Conservation (phyloP, 2,113 vertebrate genomes). For the Nothocercus julius region DNA sequence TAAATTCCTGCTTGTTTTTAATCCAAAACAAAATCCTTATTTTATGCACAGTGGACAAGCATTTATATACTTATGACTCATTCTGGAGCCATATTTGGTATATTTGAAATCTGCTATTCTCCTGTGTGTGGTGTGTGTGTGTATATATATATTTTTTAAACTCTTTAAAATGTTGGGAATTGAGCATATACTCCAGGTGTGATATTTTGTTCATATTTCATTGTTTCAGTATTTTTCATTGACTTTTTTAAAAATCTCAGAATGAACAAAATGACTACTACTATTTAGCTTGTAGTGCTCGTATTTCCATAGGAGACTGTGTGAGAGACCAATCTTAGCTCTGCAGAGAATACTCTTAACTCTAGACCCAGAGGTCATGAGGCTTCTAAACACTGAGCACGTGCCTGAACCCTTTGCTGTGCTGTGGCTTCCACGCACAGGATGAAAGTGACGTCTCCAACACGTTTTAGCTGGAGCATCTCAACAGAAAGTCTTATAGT, state of each 20-base stretch:
- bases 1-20: slow-evolving; percentile 22
- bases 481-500: not conserved
- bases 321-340: not conserved
- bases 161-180: not conserved
- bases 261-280: not conserved
- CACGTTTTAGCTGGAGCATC: not conserved
- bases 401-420: not conserved
- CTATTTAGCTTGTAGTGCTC: not conserved
- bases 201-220: not conserved
- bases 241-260: not conserved
- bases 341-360: not conserved
- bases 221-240: not conserved
- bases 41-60: not conserved
- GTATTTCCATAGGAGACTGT: not conserved
- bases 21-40: not conserved
- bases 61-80: slow-evolving; percentile 49
- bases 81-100: not conserved
- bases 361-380: not conserved
- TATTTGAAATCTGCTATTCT: not conserved
- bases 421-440: not conserved
- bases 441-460: not conserved
- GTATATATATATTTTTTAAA: too few species aligned
- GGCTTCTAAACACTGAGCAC: not conserved
- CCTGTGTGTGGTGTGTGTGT: too few species aligned
- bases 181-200: not conserved